Conservation (phyloP, 2,113 vertebrate genomes). For the Saguinus imperator region DNA sequence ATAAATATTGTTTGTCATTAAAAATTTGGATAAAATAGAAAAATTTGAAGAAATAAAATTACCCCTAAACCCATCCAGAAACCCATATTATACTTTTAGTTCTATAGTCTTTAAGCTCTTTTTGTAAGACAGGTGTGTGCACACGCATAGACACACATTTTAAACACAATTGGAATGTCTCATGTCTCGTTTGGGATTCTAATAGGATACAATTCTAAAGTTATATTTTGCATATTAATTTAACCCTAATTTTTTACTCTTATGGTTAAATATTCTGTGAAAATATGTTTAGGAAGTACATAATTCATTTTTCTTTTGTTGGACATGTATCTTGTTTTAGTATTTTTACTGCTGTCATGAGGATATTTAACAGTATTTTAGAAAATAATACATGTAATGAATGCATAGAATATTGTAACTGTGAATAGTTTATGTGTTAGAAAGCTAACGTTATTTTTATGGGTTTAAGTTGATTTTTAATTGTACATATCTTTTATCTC, state of each 20-base stretch:
- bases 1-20: conserved; percentile 6
- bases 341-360: not conserved
- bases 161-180: not conserved
- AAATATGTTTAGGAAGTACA: not conserved
- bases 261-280: not conserved
- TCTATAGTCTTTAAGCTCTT: not conserved
- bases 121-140: fast-evolving
- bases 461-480: not conserved
- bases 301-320: not conserved
- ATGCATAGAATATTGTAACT: not conserved
- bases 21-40: not conserved
- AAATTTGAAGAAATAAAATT: not conserved
- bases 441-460: not conserved
- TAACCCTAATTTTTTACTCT: not conserved
- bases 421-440: not conserved
- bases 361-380: not conserved
- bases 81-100: not conserved
- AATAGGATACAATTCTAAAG: not conserved
- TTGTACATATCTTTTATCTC: not conserved
- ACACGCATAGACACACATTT: not conserved
- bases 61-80: not conserved
- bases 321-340: not conserved
- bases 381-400: not conserved
- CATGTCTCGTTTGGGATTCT: not conserved
- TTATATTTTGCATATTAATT: not conserved